Conservation (phyloP, 2,888 invertebrate species). For the Catocala nupta region DNA sequence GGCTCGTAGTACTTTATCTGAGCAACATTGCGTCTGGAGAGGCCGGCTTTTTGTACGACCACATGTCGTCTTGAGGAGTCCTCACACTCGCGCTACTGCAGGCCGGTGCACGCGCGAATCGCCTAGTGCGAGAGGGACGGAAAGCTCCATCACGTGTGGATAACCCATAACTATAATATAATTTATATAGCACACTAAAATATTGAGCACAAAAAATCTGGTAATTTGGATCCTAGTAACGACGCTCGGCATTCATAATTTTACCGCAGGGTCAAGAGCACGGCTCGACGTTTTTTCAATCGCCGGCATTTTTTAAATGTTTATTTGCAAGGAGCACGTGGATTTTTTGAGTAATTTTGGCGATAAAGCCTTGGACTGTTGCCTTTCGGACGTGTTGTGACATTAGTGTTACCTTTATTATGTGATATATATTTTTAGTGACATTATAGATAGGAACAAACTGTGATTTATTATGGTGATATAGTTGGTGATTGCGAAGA, state of each 20-base stretch:
- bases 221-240: conserved; percentile 86
- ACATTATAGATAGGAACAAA: conserved; percentile 83
- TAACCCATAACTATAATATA: conserved; percentile 74
- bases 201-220: conserved; percentile 85
- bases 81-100: conserved; percentile 67
- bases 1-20: conserved; percentile 58
- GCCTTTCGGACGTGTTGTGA: conserved; percentile 87
- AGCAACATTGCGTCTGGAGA: conserved; percentile 62
- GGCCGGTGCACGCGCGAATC: conserved; percentile 79
- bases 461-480: conserved; percentile 87
- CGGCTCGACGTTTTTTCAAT: conserved; percentile 75
- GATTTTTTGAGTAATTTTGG: conserved; percentile 82
- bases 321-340: conserved; percentile 80
- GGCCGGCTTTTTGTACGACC: conserved; percentile 77
- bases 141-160: conserved; percentile 79
- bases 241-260: conserved; percentile 85
- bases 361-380: conserved; percentile 80
- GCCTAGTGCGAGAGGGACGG: conserved; percentile 76
- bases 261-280: conserved; percentile 85
- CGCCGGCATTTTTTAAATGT: conserved; percentile 79
- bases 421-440: conserved; percentile 85
- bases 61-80: conserved; percentile 74
- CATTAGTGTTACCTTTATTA: conserved; percentile 84
- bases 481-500: conserved; percentile 79
- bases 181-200: conserved; percentile 83